These are phyloP conservation scores for Acheta domesticus DNA, from an alignment of 2,888 invertebrate species.

Conservation along the genomic window DNA sequence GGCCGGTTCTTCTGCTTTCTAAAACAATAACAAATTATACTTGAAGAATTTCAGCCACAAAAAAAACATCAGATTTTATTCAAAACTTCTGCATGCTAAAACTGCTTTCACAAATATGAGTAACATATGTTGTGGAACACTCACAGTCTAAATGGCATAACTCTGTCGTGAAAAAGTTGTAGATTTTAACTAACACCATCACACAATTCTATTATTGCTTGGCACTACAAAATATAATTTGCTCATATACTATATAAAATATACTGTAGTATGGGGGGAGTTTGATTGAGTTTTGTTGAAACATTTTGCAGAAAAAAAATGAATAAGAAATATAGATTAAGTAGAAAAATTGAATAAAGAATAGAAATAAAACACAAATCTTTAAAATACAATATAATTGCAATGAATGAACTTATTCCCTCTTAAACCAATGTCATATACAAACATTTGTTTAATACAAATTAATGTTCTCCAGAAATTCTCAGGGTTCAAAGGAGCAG, in stretches of 20 bases:
- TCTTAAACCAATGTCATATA: not conserved
- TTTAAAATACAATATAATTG: not conserved
- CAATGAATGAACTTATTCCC: not conserved
- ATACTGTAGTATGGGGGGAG: too few relatives aligned
- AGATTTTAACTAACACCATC: not conserved
- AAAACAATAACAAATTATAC: slow-evolving; percentile 35
- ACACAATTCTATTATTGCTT: not conserved
- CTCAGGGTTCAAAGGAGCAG: not conserved
- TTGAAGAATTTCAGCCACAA: not conserved
- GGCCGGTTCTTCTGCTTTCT: slow-evolving; percentile 92
- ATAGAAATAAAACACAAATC: not conserved
- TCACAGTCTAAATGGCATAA: too few relatives aligned
- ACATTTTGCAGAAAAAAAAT: not conserved
- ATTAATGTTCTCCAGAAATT: not conserved
- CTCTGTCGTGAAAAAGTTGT: not conserved
- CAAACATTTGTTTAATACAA: not conserved
- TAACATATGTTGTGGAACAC: too few relatives aligned
- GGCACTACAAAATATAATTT: too few relatives aligned
- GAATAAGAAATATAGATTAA: too few relatives aligned
- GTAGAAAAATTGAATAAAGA: not conserved
- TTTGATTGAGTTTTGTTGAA: not conserved
- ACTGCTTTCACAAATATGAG: too few relatives aligned
- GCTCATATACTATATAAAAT: too few relatives aligned
- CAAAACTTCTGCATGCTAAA: too few relatives aligned
- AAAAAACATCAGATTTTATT: too few relatives aligned